These are phyloP conservation scores for Nycticorax nycticorax DNA, from an alignment of 2,113 vertebrate species.

Conservation along the genomic window DNA sequence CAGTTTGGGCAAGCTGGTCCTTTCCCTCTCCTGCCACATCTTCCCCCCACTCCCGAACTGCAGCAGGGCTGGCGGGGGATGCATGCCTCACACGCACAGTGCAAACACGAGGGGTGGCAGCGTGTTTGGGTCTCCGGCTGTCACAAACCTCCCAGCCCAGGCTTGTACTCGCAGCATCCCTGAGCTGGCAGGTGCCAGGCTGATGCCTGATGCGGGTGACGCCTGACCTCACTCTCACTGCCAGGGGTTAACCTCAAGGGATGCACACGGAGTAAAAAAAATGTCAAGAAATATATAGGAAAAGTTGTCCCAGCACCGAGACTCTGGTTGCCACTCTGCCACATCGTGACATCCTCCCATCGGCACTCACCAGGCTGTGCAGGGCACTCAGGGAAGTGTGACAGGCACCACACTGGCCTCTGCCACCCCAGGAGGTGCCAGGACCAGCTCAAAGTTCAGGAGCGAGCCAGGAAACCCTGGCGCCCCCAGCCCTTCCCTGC, in stretches of 20 bases:
- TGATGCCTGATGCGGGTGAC: fast-evolving
- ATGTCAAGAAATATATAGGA: background rate
- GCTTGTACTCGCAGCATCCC: background rate
- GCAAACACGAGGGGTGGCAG: fast-evolving
- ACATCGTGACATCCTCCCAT: fast-evolving
- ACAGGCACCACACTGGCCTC: background rate
- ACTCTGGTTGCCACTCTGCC: background rate
- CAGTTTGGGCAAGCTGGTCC: background rate
- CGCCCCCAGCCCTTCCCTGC: background rate
- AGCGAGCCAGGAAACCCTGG: background rate
- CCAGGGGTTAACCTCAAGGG: background rate
- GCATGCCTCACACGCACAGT: fast-evolving
- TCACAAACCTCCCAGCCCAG: background rate
- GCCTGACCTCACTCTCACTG: background rate
- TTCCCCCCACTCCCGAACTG: background rate
- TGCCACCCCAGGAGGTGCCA: background rate
- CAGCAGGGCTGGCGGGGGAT: background rate
- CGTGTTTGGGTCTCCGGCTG: fast-evolving
- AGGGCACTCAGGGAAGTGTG: fast-evolving
- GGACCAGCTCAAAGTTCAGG: background rate
- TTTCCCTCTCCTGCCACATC: background rate
- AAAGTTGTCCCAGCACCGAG: background rate
- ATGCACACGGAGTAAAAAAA: background rate
- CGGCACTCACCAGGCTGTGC: fast-evolving
- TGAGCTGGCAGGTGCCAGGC: background rate